These are phyloP conservation scores for Tapirus indicus DNA, from an alignment of 2,797 vertebrate species.

Conservation along the genomic window DNA sequence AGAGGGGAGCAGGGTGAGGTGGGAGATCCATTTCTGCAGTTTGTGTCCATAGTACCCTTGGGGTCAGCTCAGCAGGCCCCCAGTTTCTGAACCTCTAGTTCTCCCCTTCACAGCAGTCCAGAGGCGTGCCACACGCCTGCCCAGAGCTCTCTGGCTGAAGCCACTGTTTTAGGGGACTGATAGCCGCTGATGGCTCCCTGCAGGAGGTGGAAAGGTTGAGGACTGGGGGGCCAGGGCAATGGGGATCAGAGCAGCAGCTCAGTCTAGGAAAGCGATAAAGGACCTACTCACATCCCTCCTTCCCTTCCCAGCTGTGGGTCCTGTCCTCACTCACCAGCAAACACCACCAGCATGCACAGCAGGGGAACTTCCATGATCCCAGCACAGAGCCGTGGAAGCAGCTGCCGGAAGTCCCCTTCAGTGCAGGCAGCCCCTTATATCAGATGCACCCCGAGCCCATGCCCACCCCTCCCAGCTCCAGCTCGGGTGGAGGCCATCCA, in stretches of 20 bases:
- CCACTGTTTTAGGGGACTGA: neutral
- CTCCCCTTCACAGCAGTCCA: neutral
- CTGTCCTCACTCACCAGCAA: slow-evolving; percentile 68
- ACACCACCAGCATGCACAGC: slow-evolving; percentile 51
- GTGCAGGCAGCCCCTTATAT: neutral
- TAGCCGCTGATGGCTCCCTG: neutral
- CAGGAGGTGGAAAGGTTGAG: neutral
- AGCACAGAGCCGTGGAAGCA: neutral
- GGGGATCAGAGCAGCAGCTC: neutral
- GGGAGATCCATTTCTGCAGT: neutral
- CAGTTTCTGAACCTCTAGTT: neutral
- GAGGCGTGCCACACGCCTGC: neutral
- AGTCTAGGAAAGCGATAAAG: neutral
- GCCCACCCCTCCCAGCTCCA: neutral
- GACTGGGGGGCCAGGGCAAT: accelerated
- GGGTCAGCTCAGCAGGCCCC: neutral
- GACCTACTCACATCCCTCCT: accelerated
- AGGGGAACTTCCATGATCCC: slow-evolving; percentile 63
- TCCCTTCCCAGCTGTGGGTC: neutral
- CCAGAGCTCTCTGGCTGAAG: neutral
- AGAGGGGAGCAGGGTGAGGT: neutral
- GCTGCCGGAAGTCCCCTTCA: neutral
- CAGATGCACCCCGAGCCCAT: accelerated
- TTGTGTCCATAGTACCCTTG: neutral
- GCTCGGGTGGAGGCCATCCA: accelerated